Base-by-base conservation (phyloP, 2,113 vertebrate genomes). In the Camelus bactrianus region DNA sequence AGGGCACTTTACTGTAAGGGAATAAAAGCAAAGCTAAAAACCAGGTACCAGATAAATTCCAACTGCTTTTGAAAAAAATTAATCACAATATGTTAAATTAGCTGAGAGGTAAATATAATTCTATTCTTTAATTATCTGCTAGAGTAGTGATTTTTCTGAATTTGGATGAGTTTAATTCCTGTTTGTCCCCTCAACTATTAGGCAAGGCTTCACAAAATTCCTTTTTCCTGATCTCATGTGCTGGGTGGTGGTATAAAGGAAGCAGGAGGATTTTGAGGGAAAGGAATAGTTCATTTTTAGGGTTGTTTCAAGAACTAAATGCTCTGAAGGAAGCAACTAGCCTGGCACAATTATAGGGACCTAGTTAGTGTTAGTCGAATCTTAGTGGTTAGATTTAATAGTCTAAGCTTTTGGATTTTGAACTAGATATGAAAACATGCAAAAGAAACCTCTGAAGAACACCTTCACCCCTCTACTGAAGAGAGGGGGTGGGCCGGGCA, bases 11-110 rank as follows among this genome's bases (percentile, higher is more conserved):
- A 89, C 26, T 85, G 19, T 73, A 91, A 92, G 42, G n/a, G 38
- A 82, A 92, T 73, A 77, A 89, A 95, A 85, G 46, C 77, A 89
- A 93, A 93, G 72, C 79, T 89, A 72, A 84, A 86, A 94, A 95
- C 42, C 24, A 85, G 28, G 38, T 77, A 92, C 32, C 42, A 77
- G 48, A 38, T 69, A 93, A 86, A 62, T 15, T 16, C 30, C 22
- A 91, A 60, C 24, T 94, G 28, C 46, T 91, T 95, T 80, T 76
- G 62, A 38, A 79, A 92, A 79, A 87, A 65, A 72, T 58, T 65
- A 56, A 82, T 86, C 20, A 90, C 93, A 88, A 93, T 48, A 84
- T 38, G 93, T 93, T 87, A 96, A 95, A 85, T 91, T 94, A 48
- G 30, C 46, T 72, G 48, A 95, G 54, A 94, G 56, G n/a, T 92